Evolutionary conservation across 1,140 invertebrate genomes (phyloP).

Genomic region (Heterodera carotae): DNA sequence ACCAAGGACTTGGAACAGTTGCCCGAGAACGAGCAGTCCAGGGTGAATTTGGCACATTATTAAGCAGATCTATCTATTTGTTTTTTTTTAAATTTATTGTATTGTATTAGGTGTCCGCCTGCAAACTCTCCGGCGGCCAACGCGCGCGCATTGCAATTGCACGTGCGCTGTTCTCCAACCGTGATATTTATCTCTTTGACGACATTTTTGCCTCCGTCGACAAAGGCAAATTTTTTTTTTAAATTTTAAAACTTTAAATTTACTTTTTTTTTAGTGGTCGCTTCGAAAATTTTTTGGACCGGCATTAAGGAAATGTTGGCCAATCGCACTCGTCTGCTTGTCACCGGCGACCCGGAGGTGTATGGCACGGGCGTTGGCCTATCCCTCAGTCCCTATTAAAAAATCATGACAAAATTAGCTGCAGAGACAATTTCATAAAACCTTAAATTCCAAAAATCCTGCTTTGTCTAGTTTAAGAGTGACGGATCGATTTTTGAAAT

Average conservation of each 20-base stretch:
- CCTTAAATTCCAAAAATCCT: too few relatives aligned
- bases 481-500: too few relatives aligned
- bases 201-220: slow-evolving; percentile 73
- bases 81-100: slow-evolving; percentile 35
- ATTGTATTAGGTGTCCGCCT: slow-evolving; percentile 21
- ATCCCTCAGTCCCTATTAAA: not conserved
- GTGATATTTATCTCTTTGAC: slow-evolving; percentile 77
- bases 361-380: not conserved
- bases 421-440: too few relatives aligned
- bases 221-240: not conserved
- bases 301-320: slow-evolving; percentile 67
- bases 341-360: slow-evolving; percentile 60
- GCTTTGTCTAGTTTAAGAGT: too few relatives aligned
- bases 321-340: slow-evolving; percentile 58
- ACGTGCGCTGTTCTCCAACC: slow-evolving; percentile 67
- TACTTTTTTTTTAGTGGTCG: slow-evolving; percentile 66
- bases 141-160: slow-evolving; percentile 78
- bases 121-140: slow-evolving; percentile 77
- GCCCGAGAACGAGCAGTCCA: slow-evolving; percentile 73
- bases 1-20: slow-evolving; percentile 70
- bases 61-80: too few relatives aligned
- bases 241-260: slow-evolving; percentile 59
- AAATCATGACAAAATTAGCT: not conserved
- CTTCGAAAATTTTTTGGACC: slow-evolving; percentile 72
- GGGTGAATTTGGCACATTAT: slow-evolving; percentile 70